Base-by-base conservation (phyloP, 2,113 vertebrate genomes). In the Notothenia coriiceps region DNA sequence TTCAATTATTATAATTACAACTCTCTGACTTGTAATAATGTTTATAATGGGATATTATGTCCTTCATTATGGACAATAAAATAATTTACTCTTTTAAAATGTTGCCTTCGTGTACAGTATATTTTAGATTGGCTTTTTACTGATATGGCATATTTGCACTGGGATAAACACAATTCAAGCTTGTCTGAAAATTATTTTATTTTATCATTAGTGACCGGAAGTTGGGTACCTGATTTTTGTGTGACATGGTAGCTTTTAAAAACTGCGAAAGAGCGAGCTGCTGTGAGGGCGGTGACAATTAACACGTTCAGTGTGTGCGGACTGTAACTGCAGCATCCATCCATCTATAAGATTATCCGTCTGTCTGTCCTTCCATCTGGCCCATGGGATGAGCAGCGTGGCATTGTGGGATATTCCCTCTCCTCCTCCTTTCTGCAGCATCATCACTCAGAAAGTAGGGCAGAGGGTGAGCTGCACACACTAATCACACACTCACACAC, bases 381-480 rank as follows among this genome's bases (percentile, higher is more conserved):
- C 47, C 72, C 43, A 46, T 49, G 55, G 47, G 20, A 57, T 35
- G 40, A 82, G 80, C 77, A 86, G 84, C 46, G 55, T 76, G 71
- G 87, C 88, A 92, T 85, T 89, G 65, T 91, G 88, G 91, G 89
- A 92, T 85, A 87, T 85, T 86, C 90, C 86, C 87, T 85, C 79
- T 84, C 72, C 77, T 87, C 81, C 43, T 89, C 82, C 67, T 88
- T 87, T 90, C 79, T 87, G 89, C 88, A 88, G 80, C 88, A 90
- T 94, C 92, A 91, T 86, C 84, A 90, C 73, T 83, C 74, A 83
- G 82, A 90, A 93, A 91, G 88, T 94, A 90, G 93, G 88, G 78
- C 93, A 93, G 84, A 69, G 84, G 75, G 82, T 86, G 88, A 86
- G 77, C 64, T 29, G 43, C 20, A 33, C 88, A 67, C 60, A 40